phyloP scores from a whole-genome alignment of 35 echinoderm and acorn worm genomes.

The Hemicentrotus pulcherrimus region DNA sequence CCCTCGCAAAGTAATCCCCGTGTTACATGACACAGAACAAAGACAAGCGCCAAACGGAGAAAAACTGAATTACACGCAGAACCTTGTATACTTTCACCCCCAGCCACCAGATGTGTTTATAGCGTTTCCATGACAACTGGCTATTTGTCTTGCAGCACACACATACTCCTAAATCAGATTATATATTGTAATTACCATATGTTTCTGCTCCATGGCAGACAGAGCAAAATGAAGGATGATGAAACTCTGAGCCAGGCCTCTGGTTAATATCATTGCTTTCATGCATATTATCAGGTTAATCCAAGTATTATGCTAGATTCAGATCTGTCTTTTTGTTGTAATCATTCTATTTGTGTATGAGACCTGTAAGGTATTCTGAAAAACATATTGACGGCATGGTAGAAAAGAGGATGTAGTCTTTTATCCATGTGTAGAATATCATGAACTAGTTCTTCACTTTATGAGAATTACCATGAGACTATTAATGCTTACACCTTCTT shows the following conservation, averaged over 20 bases:
- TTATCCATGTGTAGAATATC: no score
- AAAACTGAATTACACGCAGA: neutral
- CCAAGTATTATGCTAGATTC: neutral
- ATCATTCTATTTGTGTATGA: neutral
- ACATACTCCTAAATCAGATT: slow-evolving; percentile 42
- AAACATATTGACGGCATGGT: no score
- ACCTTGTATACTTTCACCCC: slow-evolving; percentile 9
- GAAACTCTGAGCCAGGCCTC: neutral
- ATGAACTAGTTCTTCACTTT: no score
- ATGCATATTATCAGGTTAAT: neutral
- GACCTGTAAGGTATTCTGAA: neutral
- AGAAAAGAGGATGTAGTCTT: no score
- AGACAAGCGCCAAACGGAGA: neutral
- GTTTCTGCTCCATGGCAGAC: neutral
- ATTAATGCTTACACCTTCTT: no score
- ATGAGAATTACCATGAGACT: no score
- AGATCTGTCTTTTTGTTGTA: neutral
- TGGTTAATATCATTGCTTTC: neutral
- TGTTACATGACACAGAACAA: slow-evolving; percentile 10
- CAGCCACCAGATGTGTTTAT: slow-evolving; percentile 35
- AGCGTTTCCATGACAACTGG: slow-evolving; percentile 7
- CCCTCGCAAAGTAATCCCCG: neutral
- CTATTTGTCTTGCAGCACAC: slow-evolving; percentile 14
- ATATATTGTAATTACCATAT: slow-evolving; percentile 36
- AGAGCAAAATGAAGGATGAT: neutral